Evolutionary conservation across 2,797 vertebrate genomes (phyloP).

Genomic region (Lacerta viridis): DNA sequence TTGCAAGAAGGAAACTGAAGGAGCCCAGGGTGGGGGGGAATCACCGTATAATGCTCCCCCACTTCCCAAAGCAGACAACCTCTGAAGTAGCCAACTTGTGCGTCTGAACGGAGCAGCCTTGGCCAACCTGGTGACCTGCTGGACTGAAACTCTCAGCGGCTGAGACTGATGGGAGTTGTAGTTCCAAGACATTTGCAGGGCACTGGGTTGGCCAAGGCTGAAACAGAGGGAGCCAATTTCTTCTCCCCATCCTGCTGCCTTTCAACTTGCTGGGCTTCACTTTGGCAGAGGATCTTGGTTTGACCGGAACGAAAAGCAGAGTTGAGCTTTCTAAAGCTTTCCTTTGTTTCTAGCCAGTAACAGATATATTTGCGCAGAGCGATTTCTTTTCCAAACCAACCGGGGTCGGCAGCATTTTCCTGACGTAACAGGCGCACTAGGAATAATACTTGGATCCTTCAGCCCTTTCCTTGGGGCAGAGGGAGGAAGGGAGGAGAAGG

Average conservation of each 20-base stretch:
- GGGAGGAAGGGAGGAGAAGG: slow-evolving; percentile 30
- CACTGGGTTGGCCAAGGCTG: not conserved
- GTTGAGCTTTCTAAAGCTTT: not conserved
- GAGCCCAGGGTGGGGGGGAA: not conserved
- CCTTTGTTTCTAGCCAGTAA: slow-evolving; percentile 11
- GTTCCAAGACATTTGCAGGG: not conserved
- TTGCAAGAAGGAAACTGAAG: not conserved
- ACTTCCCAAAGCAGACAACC: not conserved
- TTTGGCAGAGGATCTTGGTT: not conserved
- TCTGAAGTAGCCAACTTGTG: not conserved
- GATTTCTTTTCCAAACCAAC: not conserved
- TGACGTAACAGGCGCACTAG: slow-evolving; percentile 3
- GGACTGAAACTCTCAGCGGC: too few relatives aligned
- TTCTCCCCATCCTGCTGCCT: not conserved
- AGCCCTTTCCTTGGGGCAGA: slow-evolving; percentile 17
- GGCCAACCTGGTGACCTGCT: not conserved
- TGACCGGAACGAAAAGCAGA: slow-evolving; percentile 2
- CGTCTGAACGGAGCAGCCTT: not conserved
- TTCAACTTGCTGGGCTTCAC: not conserved
- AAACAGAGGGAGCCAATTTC: not conserved
- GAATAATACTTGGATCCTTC: slow-evolving; percentile 9
- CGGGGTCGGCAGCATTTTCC: not conserved
- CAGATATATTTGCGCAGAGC: not conserved
- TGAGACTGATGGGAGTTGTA: not conserved
- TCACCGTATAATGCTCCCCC: not conserved